Evolutionary conservation across 1,140 invertebrate species (phyloP).

Genomic region (Harpegnathos saltator): DNA sequence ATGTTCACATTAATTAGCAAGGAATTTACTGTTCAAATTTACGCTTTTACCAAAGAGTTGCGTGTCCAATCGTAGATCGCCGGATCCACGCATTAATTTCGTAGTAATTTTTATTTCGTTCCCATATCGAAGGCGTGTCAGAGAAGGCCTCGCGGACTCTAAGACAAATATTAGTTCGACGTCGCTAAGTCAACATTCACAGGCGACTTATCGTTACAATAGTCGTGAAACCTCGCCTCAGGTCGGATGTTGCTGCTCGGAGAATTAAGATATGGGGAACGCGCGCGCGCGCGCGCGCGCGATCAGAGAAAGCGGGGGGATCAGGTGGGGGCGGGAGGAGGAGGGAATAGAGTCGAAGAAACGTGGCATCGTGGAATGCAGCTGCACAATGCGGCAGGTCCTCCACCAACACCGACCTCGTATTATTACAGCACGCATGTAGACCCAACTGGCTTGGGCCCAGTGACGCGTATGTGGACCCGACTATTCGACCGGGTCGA

Average conservation of each 20-base stretch:
- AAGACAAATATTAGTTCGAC: slow-evolving; percentile 49
- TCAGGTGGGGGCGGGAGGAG: slow-evolving; percentile 17
- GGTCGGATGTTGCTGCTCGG: slow-evolving; percentile 21
- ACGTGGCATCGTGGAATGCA: slow-evolving; percentile 69
- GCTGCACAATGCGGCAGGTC: slow-evolving; percentile 72
- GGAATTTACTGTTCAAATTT: not conserved
- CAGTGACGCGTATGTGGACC: slow-evolving; percentile 27
- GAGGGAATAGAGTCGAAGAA: slow-evolving; percentile 59
- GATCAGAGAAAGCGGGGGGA: slow-evolving; percentile 16
- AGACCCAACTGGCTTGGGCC: slow-evolving; percentile 12
- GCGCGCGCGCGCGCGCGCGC: no score
- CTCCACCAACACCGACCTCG: slow-evolving; percentile 55
- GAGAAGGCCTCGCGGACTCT: not conserved
- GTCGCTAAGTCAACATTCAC: slow-evolving; percentile 54
- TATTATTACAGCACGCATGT: slow-evolving; percentile 63
- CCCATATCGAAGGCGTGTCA: slow-evolving; percentile 9
- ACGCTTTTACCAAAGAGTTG: not conserved
- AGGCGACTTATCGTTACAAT: slow-evolving; percentile 59
- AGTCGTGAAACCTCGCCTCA: slow-evolving; percentile 49
- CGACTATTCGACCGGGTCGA: slow-evolving; percentile 30
- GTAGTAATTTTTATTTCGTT: slow-evolving; percentile 31
- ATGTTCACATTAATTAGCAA: not conserved
- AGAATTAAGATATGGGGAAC: slow-evolving; percentile 67
- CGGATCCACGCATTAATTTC: slow-evolving; percentile 25
- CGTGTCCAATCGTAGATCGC: not conserved